Evolutionary conservation across 2,888 invertebrate genomes (phyloP).

Genomic region (Tryphoninae sp.): DNA sequence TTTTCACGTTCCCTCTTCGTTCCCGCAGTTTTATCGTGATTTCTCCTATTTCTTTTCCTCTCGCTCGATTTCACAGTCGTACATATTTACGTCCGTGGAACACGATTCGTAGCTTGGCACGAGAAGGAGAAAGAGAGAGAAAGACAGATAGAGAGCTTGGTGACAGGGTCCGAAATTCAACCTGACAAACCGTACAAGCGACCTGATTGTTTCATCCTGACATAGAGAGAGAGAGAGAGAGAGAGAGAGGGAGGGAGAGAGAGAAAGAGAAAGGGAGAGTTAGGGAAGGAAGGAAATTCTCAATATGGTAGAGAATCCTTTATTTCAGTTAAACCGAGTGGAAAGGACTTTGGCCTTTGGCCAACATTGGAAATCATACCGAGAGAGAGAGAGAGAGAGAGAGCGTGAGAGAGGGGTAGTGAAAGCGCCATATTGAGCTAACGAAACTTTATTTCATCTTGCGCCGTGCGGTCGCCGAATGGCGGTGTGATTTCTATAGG

Average conservation of each 20-base stretch:
- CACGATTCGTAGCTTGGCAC: background rate
- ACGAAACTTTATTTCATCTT: conserved; percentile 73
- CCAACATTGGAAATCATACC: conserved; percentile 75
- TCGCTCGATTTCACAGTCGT: background rate
- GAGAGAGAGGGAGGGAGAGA: background rate
- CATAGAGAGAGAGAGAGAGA: conserved; percentile 11
- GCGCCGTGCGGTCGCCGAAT: conserved; percentile 40
- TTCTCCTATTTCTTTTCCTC: conserved; percentile 18
- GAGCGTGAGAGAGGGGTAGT: no score
- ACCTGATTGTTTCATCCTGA: conserved; percentile 4
- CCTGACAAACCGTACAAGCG: conserved; percentile 32
- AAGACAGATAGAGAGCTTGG: conserved; percentile 4
- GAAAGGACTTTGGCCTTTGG: conserved; percentile 71
- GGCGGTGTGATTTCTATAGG: conserved; percentile 41
- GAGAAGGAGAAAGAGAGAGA: background rate
- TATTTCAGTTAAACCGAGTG: conserved; percentile 76
- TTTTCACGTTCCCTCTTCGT: conserved; percentile 15
- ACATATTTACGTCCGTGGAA: background rate
- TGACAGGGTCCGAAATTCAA: conserved; percentile 41
- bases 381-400: no score
- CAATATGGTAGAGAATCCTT: conserved; percentile 72
- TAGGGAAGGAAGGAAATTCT: conserved; percentile 67
- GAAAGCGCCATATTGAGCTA: conserved; percentile 72
- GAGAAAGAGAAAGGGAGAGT: background rate
- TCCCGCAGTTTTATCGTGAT: conserved; percentile 2